Percentiles rank a stretch among this genome's conserved stretches.
Conservation (phyloP, 2,888 invertebrate species). For the Luffia ferchaultella region DNA sequence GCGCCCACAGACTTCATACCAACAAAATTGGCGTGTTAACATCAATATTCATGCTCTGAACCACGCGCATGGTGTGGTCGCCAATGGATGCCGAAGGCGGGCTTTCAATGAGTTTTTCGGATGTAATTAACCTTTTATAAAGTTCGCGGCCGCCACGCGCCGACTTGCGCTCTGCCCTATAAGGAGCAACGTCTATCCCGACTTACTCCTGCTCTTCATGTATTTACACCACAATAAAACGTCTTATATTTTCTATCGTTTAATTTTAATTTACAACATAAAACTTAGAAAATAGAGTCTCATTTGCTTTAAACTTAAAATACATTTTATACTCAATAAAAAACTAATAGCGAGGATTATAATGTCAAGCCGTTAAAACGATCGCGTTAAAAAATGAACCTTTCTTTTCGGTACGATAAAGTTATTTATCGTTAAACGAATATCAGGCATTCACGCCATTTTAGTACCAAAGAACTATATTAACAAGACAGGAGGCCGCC, state of each 20-base stretch:
- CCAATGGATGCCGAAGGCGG: slow-evolving; percentile 38
- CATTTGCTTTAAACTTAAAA: too few species aligned
- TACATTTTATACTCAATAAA: slow-evolving; percentile 4
- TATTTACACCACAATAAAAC: neutral
- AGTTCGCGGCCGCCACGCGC: slow-evolving; percentile 42
- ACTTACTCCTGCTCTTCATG: slow-evolving; percentile 14
- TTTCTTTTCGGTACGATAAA: slow-evolving; percentile 13
- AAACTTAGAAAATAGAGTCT: too few species aligned
- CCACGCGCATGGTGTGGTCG: slow-evolving; percentile 25
- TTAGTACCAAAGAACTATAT: slow-evolving; percentile 14
- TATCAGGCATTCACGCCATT: slow-evolving; percentile 17
- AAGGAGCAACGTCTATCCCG: slow-evolving; percentile 22
- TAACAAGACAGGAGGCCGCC: slow-evolving; percentile 26
- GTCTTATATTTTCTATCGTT: too few species aligned
- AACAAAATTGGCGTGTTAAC: too few species aligned
- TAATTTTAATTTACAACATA: too few species aligned
- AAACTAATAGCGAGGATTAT: slow-evolving; percentile 21
- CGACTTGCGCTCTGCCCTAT: slow-evolving; percentile 33
- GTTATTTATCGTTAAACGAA: slow-evolving; percentile 11
- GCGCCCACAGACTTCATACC: too few species aligned
- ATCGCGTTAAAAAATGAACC: slow-evolving; percentile 12
- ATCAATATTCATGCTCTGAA: too few species aligned
- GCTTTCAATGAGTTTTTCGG: slow-evolving; percentile 37
- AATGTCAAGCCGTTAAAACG: slow-evolving; percentile 20
- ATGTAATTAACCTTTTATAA: slow-evolving; percentile 43